Percentiles rank a stretch among this genome's conserved stretches.
phyloP scores from a whole-genome alignment of 2,113 vertebrate species.

The Mobula hypostoma region DNA sequence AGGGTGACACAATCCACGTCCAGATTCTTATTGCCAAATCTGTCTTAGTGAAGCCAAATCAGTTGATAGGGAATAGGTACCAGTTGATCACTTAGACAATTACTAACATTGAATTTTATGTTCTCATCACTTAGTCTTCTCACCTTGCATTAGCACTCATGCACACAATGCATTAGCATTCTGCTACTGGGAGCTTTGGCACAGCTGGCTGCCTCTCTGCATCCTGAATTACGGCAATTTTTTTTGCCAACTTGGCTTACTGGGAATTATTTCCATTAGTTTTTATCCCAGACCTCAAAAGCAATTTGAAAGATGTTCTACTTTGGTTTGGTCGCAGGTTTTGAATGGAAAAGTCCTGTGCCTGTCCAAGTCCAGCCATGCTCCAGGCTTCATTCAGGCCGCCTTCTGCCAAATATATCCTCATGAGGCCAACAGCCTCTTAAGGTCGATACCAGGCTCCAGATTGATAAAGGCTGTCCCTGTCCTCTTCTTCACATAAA shows the following conservation, averaged over 20 bases:
- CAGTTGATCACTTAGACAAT: neutral
- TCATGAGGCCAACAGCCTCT: neutral
- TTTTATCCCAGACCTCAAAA: neutral
- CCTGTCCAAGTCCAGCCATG: neutral
- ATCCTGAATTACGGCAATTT: neutral
- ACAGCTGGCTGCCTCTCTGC: neutral
- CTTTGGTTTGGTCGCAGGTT: neutral
- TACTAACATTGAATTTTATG: neutral
- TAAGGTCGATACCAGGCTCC: neutral
- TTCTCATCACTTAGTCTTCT: neutral
- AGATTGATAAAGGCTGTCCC: neutral
- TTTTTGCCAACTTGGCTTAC: neutral
- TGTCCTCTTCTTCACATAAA: neutral
- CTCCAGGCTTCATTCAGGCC: neutral
- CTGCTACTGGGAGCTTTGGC: neutral
- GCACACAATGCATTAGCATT: no score
- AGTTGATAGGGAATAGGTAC: neutral
- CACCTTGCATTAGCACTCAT: no score
- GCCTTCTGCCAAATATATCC: neutral
- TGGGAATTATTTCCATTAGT: neutral
- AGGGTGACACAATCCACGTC: no score
- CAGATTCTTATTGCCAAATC: neutral
- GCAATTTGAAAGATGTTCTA: neutral
- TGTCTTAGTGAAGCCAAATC: neutral
- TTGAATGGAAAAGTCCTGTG: neutral